These are phyloP conservation scores for Enteromius fasciolatus DNA, from an alignment of 2,797 vertebrate species.

Conservation along the genomic window DNA sequence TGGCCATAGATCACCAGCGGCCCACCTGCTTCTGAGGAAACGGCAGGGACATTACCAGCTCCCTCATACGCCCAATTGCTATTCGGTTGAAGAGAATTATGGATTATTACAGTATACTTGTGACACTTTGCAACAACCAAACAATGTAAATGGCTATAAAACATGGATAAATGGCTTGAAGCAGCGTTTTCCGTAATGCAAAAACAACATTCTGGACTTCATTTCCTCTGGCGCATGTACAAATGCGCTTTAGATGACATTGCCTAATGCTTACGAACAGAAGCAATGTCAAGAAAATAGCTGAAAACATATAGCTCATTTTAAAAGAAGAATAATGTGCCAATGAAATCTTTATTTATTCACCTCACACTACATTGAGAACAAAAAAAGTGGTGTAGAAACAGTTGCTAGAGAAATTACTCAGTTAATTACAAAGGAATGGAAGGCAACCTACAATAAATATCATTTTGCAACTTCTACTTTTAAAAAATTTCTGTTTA, in stretches of 20 bases:
- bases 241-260: conserved; percentile 17
- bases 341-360: conserved; percentile 1
- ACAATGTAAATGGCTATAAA: conserved; percentile 37
- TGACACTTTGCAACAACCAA: conserved; percentile 25
- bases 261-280: conserved; percentile 1
- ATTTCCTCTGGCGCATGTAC: not conserved
- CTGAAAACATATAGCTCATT: not conserved
- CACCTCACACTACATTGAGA: not conserved
- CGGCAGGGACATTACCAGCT: conserved; percentile 39
- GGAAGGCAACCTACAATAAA: no score
- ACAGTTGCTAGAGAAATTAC: no score
- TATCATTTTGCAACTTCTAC: no score
- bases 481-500: no score
- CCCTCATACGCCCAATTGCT: conserved; percentile 7
- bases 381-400: not conserved
- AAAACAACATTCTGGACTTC: conserved; percentile 13
- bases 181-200: conserved; percentile 10
- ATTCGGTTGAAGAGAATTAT: conserved; percentile 24
- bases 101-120: conserved; percentile 33
- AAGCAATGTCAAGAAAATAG: not conserved
- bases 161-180: conserved; percentile 30
- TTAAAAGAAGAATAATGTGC: not conserved
- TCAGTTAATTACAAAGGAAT: no score
- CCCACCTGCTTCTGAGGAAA: conserved; percentile 27
- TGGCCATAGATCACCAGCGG: conserved; percentile 57